phyloP scores from a whole-genome alignment of 2,113 vertebrate genomes.

The Hydrolagus affinis region DNA sequence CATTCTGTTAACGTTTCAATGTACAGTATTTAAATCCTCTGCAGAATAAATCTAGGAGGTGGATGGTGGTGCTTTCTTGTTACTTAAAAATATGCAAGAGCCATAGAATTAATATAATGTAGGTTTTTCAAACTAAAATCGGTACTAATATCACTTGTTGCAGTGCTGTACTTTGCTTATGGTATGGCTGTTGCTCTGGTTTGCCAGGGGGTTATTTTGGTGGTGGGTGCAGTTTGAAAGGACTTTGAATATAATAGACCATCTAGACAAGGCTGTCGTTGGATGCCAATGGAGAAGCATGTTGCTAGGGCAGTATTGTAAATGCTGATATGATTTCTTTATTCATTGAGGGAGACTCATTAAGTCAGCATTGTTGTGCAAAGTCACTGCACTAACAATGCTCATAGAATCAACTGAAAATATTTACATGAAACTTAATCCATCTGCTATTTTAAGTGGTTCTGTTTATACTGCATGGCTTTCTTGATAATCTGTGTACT shows the following conservation, averaged over 20 bases:
- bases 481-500: background rate
- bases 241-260: background rate
- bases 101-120: background rate
- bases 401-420: background rate
- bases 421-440: constrained; percentile 1
- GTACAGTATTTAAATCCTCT: constrained; percentile 1
- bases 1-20: too few species aligned
- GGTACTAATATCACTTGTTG: background rate
- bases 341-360: background rate
- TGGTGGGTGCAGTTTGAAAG: too few species aligned
- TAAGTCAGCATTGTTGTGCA: background rate
- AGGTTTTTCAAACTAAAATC: too few species aligned
- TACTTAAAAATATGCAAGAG: background rate
- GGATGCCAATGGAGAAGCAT: background rate
- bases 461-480: background rate
- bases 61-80: background rate
- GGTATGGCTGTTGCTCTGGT: too few species aligned
- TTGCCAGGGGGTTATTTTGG: too few species aligned
- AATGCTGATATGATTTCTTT: background rate
- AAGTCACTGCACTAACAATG: background rate
- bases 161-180: background rate
- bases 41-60: background rate
- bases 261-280: background rate
- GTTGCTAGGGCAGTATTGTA: background rate
- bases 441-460: background rate